Base-by-base conservation (phyloP, 2,888 invertebrate species). In the Sinelater perroti region DNA sequence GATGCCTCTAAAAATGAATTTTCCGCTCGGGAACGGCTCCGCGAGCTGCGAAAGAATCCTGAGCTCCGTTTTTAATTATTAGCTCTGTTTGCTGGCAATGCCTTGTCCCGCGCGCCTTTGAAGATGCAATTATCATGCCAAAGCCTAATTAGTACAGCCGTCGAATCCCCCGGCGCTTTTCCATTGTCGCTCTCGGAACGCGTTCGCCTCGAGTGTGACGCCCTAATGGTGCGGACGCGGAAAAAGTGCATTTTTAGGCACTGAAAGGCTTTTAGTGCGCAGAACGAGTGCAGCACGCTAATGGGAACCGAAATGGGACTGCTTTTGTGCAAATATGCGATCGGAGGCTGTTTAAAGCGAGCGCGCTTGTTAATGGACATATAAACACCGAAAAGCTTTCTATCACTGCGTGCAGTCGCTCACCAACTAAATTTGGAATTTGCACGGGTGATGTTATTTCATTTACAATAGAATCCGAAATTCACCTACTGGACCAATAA, bases 111-210 rank as follows among this genome's bases (percentile, higher is more conserved):
- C 63, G 56, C 62, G 65, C 67, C 65, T 71, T 68, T 70, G 70
- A 71, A 66, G 65, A 63, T 67, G 66, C 69, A 71, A 72, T 72
- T 71, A 69, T 69, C 68, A 66, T 68, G 66, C 67, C 67, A 68
- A 68, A 67, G 70, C 68, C 69, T 71, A 71, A 72, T 72, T 72
- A 72, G 68, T 50, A 63, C 46, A 33, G 49, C 58, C 53, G 45
- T 45, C 52, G 42, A 31, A 46, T 63, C 65, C 61, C 62, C 54
- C 56, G 68, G 60, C 64, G 57, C 54, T 66, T 62, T 62, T 54
- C 61, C 55, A 63, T 64, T 65, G 58, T 66, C 47, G 28, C 40
- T 55, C 50, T 51, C 47, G 36, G 59, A 53, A 59, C 51, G 57
- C 58, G 55, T 55, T 58, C 40, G 50, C 40, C 18, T 18, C 38